Evolutionary conservation across 2,888 invertebrate genomes (phyloP).

Genomic region (Anthophora plumipes): DNA sequence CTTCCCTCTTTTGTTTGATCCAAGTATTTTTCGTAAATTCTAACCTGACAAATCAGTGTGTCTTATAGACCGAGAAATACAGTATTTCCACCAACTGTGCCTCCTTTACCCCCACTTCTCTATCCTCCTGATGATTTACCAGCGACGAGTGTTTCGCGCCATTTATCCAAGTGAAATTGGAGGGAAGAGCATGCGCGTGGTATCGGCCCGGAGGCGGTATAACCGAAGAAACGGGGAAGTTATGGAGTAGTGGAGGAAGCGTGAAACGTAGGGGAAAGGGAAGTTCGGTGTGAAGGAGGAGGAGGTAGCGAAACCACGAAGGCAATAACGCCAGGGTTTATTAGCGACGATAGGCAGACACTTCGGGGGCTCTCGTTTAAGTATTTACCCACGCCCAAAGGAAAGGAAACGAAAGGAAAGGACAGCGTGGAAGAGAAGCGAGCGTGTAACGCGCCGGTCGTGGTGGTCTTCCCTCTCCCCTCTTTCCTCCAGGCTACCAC

Average conservation of each 20-base stretch:
- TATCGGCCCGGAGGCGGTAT: neutral
- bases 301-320: constrained; percentile 30
- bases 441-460: constrained; percentile 30
- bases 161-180: constrained; percentile 6
- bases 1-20: too few species aligned
- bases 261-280: neutral
- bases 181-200: neutral
- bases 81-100: too few species aligned
- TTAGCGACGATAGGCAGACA: constrained; percentile 56
- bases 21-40: too few species aligned
- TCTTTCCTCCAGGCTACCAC: neutral
- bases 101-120: too few species aligned
- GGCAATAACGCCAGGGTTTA: constrained; percentile 64
- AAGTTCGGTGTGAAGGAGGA: neutral
- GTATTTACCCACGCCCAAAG: constrained; percentile 56
- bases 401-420: constrained; percentile 39
- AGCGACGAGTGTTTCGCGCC: constrained; percentile 10
- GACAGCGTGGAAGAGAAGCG: constrained; percentile 13
- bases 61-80: too few species aligned
- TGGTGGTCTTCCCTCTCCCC: constrained; percentile 20
- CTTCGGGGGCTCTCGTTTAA: constrained; percentile 38
- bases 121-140: constrained; percentile 33
- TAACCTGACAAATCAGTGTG: too few species aligned
- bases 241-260: neutral
- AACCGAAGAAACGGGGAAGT: neutral